Evolutionary conservation across 2,113 vertebrate genomes (phyloP).

Genomic region (Octodon degus): DNA sequence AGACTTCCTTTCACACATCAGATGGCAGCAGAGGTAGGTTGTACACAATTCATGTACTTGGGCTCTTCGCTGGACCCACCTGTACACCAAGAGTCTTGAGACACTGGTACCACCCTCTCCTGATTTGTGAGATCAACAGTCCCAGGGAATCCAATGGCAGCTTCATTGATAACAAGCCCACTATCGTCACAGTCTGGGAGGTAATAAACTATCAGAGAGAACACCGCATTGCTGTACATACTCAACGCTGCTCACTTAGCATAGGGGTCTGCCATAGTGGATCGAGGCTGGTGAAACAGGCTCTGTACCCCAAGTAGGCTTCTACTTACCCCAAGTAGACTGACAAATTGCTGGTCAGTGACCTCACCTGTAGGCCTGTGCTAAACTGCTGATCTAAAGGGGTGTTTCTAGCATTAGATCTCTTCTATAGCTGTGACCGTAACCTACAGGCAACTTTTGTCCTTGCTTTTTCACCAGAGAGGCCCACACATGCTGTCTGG

Average conservation of each 20-base stretch:
- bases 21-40: not conserved
- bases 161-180: not conserved
- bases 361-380: too few relatives aligned
- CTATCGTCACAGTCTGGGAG: not conserved
- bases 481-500: not conserved
- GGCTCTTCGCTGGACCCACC: not conserved
- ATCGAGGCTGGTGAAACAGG: not conserved
- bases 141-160: not conserved
- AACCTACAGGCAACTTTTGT: not conserved
- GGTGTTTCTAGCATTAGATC: not conserved
- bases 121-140: not conserved
- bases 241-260: not conserved
- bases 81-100: not conserved
- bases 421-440: not conserved
- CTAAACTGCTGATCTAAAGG: not conserved
- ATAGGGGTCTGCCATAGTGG: not conserved
- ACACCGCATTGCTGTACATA: not conserved
- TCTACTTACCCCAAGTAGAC: too few relatives aligned
- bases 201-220: not conserved
- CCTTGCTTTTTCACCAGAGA: not conserved
- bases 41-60: not conserved
- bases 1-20: not conserved
- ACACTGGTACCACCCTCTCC: too few relatives aligned
- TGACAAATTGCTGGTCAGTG: too few relatives aligned
- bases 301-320: fast-evolving